Base-by-base conservation (phyloP, 2,113 vertebrate genomes). In the Xyliphius kryptos region DNA sequence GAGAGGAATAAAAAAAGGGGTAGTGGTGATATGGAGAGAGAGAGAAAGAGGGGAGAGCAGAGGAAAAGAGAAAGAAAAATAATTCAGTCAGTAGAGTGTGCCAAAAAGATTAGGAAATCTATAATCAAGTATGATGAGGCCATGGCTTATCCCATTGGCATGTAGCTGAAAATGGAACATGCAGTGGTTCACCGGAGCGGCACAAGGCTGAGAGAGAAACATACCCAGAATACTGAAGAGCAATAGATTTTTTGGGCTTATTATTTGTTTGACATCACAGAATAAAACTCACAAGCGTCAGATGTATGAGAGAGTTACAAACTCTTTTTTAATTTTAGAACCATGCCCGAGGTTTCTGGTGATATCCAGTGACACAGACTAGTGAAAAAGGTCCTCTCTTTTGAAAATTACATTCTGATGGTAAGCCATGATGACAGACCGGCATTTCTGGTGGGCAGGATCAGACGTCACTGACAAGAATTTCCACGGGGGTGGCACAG, bases 341-440 rank as follows among this genome's bases (percentile, higher is more conserved):
- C n/a, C n/a, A n/a, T n/a, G n/a, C n/a, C n/a, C n/a, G n/a, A n/a
- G n/a, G n/a, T n/a, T n/a, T n/a, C n/a, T n/a, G n/a, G n/a, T n/a
- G n/a, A n/a, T n/a, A n/a, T n/a, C n/a, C n/a, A n/a, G n/a, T n/a
- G n/a, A n/a, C n/a, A n/a, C n/a, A n/a, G n/a, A n/a, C n/a, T n/a
- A n/a, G n/a, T n/a, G n/a, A n/a, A n/a, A n/a, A n/a, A n/a, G n/a
- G n/a, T n/a, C n/a, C n/a, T n/a, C n/a, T n/a, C n/a, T n/a, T n/a
- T n/a, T n/a, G n/a, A n/a, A n/a, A n/a, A n/a, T n/a, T n/a, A n/a
- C n/a, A n/a, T n/a, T 26, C 60, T 68, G 75, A 79, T 72, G 65
- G 66, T 75, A 70, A 76, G 77, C 64, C 77, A 67, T 69, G 61
- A 64, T 73, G 76, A 81, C 79, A 81, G 77, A 68, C 63, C 59